Conservation (phyloP, 2,888 invertebrate species). For the Falcaria lacertinaria region DNA sequence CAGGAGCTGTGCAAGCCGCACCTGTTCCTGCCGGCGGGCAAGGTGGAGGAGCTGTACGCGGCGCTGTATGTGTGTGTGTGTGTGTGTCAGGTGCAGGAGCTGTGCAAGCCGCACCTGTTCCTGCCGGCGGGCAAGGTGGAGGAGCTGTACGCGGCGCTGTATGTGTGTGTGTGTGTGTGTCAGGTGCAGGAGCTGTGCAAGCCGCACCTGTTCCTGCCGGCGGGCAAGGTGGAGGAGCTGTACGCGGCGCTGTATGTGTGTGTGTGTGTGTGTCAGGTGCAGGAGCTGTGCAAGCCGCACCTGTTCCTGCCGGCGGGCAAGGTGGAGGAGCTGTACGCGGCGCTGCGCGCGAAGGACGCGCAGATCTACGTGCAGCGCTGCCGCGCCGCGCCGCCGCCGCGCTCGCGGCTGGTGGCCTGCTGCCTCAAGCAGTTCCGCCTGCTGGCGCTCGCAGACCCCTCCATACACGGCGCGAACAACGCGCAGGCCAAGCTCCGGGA, state of each 20-base stretch:
- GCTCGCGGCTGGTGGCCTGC: conserved; percentile 90
- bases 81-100: conserved; percentile 78
- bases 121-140: conserved; percentile 93
- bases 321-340: conserved; percentile 93
- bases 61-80: conserved; percentile 73
- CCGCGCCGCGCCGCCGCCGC: conserved; percentile 82
- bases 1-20: conserved; percentile 89
- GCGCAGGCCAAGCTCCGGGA: conserved; percentile 86
- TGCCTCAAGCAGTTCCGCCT: conserved; percentile 83
- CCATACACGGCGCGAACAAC: conserved; percentile 89
- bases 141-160: conserved; percentile 85
- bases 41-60: conserved; percentile 93
- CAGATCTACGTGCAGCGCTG: conserved; percentile 94
- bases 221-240: conserved; percentile 92
- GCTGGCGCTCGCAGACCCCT: conserved; percentile 90
- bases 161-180: neutral
- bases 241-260: conserved; percentile 73
- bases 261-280: conserved; percentile 46
- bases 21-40: conserved; percentile 89
- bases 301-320: conserved; percentile 90
- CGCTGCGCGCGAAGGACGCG: conserved; percentile 93
- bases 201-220: conserved; percentile 89
- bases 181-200: conserved; percentile 85
- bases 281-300: conserved; percentile 89
- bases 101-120: conserved; percentile 90